Conservation (phyloP, 2,113 vertebrate genomes). For the Oryzias melastigma region DNA sequence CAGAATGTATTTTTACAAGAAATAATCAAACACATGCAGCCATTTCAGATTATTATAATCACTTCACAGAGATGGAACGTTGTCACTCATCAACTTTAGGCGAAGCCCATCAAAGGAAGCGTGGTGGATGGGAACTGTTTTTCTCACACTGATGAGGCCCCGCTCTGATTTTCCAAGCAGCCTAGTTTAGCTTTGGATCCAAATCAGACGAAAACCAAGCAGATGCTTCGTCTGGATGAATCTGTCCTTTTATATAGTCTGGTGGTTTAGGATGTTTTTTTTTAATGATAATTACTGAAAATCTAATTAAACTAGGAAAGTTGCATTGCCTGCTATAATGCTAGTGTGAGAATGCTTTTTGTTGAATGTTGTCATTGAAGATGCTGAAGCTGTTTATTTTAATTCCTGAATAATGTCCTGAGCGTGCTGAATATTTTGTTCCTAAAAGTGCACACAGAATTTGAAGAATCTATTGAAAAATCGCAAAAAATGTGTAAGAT, state of each 20-base stretch:
- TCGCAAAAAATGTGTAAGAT: too few species aligned
- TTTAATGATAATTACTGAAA: too few species aligned
- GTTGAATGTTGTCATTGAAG: too few species aligned
- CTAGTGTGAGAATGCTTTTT: too few species aligned
- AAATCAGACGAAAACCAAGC: slow-evolving; percentile 11
- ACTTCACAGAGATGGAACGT: slow-evolving; percentile 27
- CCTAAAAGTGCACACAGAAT: too few species aligned
- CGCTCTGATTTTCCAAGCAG: slow-evolving; percentile 6
- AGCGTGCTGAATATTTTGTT: too few species aligned
- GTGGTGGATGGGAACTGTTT: slow-evolving; percentile 20
- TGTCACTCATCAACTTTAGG: slow-evolving; percentile 14
- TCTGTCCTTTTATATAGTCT: slow-evolving; percentile 6
- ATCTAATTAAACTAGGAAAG: too few species aligned
- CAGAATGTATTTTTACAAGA: background rate
- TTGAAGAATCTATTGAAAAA: too few species aligned
- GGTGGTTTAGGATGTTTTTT: too few species aligned
- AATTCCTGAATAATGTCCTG: too few species aligned
- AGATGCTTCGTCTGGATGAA: slow-evolving; percentile 16
- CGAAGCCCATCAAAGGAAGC: slow-evolving; percentile 34
- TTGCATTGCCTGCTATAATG: too few species aligned
- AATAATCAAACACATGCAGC: slow-evolving; percentile 44
- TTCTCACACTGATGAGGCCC: slow-evolving; percentile 25
- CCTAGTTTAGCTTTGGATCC: slow-evolving; percentile 22
- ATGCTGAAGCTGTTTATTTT: too few species aligned
- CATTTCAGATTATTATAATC: slow-evolving; percentile 52